These are phyloP conservation scores for Fundulus diaphanus DNA, from an alignment of 2,797 vertebrate genomes.

Conservation along the genomic window DNA sequence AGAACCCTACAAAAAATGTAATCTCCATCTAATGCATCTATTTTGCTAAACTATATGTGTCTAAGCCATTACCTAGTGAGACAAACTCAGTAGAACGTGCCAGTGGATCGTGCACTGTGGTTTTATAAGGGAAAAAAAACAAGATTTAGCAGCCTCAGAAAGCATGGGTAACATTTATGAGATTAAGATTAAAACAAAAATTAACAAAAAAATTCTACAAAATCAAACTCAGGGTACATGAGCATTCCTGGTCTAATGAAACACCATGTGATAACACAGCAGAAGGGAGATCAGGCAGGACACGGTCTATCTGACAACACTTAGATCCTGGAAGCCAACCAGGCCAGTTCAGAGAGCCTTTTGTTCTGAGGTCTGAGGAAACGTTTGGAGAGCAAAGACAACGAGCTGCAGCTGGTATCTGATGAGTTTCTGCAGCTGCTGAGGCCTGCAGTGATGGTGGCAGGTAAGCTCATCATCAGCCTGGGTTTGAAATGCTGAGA, in stretches of 20 bases:
- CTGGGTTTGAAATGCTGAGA: too few species aligned
- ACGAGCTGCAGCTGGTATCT: background rate
- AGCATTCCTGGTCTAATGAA: background rate
- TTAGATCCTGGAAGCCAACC: background rate
- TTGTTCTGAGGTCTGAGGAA: background rate
- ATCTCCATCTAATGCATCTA: slow-evolving; percentile 14
- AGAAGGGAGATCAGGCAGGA: background rate
- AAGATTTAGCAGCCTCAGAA: slow-evolving; percentile 15
- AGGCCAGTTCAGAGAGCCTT: slow-evolving; percentile 7
- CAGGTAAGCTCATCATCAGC: background rate
- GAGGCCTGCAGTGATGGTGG: background rate
- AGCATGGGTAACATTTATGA: background rate
- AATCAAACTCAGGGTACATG: too few species aligned
- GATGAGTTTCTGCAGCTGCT: background rate
- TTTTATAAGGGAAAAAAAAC: slow-evolving; percentile 32
- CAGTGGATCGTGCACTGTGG: slow-evolving; percentile 31
- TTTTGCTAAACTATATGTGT: background rate
- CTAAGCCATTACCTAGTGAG: slow-evolving; percentile 59
- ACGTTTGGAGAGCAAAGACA: slow-evolving; percentile 22
- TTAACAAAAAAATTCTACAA: background rate
- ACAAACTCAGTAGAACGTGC: slow-evolving; percentile 40
- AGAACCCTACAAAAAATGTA: background rate
- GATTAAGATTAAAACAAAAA: background rate
- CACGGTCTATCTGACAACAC: background rate
- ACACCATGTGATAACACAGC: background rate